phyloP scores from a whole-genome alignment of 2,113 vertebrate genomes.

The Penelope pileata region DNA sequence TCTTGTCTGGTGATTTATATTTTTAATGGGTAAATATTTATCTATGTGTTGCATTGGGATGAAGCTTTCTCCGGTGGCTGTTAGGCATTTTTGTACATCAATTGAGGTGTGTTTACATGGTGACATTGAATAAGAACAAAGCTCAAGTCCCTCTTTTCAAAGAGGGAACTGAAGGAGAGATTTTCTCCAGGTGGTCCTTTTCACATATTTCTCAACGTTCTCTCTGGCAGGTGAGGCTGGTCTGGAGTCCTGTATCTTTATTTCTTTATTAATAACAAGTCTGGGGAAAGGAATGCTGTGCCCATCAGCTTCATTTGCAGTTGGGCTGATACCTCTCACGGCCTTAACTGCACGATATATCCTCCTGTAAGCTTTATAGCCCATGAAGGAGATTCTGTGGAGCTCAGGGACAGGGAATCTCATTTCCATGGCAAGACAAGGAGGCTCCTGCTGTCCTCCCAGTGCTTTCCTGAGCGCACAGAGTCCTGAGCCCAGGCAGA shows the following conservation, averaged over 20 bases:
- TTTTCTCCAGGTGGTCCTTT: neutral
- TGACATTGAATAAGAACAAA: neutral
- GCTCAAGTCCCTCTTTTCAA: neutral
- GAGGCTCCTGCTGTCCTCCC: neutral
- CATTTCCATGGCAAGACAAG: neutral
- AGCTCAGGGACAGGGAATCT: neutral
- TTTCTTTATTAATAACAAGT: neutral
- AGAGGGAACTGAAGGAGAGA: neutral
- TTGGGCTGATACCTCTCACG: accelerated
- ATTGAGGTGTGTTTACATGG: neutral
- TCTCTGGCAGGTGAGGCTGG: neutral
- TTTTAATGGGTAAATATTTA: slow-evolving; percentile 32
- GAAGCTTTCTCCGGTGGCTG: neutral
- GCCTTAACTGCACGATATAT: neutral
- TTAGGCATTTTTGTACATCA: neutral
- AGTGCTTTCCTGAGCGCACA: accelerated
- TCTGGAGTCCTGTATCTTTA: neutral
- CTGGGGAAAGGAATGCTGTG: neutral
- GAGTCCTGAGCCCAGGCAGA: accelerated
- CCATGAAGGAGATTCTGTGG: neutral
- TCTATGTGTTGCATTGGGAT: neutral
- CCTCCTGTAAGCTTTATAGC: neutral
- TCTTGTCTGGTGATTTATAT: neutral
- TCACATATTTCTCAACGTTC: neutral
- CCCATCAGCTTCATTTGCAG: neutral